phyloP scores from a whole-genome alignment of 2,797 vertebrate species.

The Pipistrellus pygmaeus region DNA sequence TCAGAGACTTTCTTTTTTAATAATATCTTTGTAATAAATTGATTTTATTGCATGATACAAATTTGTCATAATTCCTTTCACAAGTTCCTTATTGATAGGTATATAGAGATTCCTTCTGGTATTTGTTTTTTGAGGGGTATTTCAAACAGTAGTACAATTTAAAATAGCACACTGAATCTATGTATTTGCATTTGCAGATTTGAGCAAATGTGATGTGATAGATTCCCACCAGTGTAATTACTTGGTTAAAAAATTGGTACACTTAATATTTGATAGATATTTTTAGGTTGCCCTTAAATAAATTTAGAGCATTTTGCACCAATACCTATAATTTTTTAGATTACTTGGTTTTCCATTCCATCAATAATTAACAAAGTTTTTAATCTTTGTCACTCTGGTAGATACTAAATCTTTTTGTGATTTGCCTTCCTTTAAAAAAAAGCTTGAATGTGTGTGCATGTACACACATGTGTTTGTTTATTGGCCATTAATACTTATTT shows the following conservation, averaged over 20 bases:
- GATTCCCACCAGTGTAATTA: not conserved
- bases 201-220: not conserved
- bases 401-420: not conserved
- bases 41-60: not conserved
- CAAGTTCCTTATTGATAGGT: not conserved
- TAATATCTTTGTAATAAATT: slow-evolving; percentile 21
- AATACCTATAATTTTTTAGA: not conserved
- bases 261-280: slow-evolving; percentile 28
- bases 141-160: not conserved
- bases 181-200: slow-evolving; percentile 16
- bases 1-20: not conserved
- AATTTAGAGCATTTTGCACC: not conserved
- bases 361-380: not conserved
- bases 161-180: not conserved
- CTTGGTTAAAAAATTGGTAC: not conserved
- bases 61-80: slow-evolving; percentile 24
- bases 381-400: not conserved
- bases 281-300: not conserved
- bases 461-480: not conserved
- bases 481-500: not conserved
- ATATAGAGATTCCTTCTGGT: not conserved
- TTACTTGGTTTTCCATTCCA: not conserved
- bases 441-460: not conserved
- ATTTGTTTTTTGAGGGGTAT: not conserved
- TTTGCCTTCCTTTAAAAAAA: slow-evolving; percentile 32